phyloP scores from a whole-genome alignment of 92 coral and sea anemone species.

The Epizoanthus rinbou region DNA sequence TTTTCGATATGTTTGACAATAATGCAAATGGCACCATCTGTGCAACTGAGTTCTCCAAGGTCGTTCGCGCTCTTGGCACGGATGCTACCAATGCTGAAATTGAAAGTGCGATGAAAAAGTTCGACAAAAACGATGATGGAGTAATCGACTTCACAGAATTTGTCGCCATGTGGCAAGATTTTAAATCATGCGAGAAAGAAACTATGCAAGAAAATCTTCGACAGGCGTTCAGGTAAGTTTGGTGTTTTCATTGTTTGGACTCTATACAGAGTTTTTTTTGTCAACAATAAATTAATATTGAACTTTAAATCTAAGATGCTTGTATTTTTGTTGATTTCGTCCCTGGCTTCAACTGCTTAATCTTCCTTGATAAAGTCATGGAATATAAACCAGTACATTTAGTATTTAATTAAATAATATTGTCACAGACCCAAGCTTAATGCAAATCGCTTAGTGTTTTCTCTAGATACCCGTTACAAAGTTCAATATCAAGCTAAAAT shows the following conservation, averaged over 20 bases:
- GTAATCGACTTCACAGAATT: constrained; percentile 73
- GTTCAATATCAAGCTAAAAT: too few species aligned
- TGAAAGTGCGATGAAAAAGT: constrained; percentile 53
- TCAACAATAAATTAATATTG: background rate
- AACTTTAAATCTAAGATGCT: background rate
- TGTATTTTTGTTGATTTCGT: background rate
- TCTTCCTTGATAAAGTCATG: too few species aligned
- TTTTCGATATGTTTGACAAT: constrained; percentile 69
- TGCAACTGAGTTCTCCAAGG: constrained; percentile 58
- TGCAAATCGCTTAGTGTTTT: too few species aligned
- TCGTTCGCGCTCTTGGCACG: constrained; percentile 68
- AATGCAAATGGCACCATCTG: constrained; percentile 67
- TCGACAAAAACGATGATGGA: constrained; percentile 68
- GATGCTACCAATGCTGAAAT: constrained; percentile 61
- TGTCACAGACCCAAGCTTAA: too few species aligned
- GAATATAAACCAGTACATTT: too few species aligned
- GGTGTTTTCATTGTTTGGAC: constrained; percentile 5
- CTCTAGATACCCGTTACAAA: too few species aligned
- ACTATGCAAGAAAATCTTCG: constrained; percentile 69
- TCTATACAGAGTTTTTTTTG: background rate
- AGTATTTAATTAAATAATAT: too few species aligned
- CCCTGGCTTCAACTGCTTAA: background rate
- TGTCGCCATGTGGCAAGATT: constrained; percentile 62
- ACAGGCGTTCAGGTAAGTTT: constrained; percentile 72
- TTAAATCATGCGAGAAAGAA: constrained; percentile 53